These are phyloP conservation scores for Metallyticus violacea DNA, from an alignment of 2,888 invertebrate genomes.

Conservation along the genomic window DNA sequence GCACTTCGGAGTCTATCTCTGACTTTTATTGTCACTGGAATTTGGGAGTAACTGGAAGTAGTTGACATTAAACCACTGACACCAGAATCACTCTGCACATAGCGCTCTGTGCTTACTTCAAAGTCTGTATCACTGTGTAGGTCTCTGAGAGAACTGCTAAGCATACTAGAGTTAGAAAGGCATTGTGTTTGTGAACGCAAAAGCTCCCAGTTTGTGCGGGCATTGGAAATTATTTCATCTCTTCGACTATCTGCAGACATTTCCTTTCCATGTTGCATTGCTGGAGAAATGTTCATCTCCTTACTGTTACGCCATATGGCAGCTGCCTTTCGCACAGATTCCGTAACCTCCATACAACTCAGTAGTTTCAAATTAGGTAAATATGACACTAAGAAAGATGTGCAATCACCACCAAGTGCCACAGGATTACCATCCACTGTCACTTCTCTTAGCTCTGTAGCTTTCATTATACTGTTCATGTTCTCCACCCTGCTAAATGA, in stretches of 20 bases:
- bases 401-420: conserved; percentile 74
- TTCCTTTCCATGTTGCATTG: conserved; percentile 57
- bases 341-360: conserved; percentile 64
- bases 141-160: conserved; percentile 32
- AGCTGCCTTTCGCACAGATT: conserved; percentile 64
- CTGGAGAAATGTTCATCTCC: conserved; percentile 68
- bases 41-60: not conserved
- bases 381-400: conserved; percentile 77
- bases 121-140: conserved; percentile 1
- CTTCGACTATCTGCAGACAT: conserved; percentile 59
- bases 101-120: conserved; percentile 10
- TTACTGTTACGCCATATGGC: conserved; percentile 78
- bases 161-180: not conserved
- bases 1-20: not conserved
- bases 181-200: conserved; percentile 63
- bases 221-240: conserved; percentile 83
- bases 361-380: conserved; percentile 69
- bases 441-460: conserved; percentile 73
- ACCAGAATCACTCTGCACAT: conserved; percentile 34
- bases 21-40: not conserved
- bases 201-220: conserved; percentile 83
- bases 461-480: conserved; percentile 77
- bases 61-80: conserved; percentile 28
- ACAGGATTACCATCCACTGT: conserved; percentile 85
- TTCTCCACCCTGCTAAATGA: conserved; percentile 69